A percentile compares a stretch with the other conserved stretches of the same genome.
Conservation (phyloP, 2,113 vertebrate species). For the Phoenicopterus ruber region DNA sequence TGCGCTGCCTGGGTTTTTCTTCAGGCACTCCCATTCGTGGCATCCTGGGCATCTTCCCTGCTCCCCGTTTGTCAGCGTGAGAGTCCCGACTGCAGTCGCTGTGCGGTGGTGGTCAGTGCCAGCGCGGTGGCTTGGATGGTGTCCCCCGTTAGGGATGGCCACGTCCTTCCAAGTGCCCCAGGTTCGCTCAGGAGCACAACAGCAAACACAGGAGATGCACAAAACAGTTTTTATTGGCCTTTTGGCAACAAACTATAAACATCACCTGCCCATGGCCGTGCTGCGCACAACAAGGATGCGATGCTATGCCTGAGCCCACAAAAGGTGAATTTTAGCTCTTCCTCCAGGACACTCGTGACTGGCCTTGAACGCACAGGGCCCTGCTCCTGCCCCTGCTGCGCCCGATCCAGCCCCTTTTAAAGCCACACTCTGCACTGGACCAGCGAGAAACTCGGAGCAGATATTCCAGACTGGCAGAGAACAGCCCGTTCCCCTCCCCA, state of each 20-base stretch:
- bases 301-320: background rate
- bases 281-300: accelerated
- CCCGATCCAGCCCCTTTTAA: accelerated
- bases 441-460: accelerated
- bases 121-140: accelerated
- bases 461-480: background rate
- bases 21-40: no score
- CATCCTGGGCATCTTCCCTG: no score
- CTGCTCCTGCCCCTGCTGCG: background rate
- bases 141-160: background rate
- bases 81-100: accelerated
- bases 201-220: background rate
- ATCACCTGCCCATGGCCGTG: background rate
- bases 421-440: background rate
- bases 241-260: background rate
- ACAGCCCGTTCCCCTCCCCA: accelerated
- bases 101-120: background rate
- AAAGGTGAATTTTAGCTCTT: background rate
- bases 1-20: background rate
- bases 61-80: background rate
- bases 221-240: background rate
- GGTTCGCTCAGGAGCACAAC: accelerated
- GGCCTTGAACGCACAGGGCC: background rate
- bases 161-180: accelerated
- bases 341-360: accelerated